Evolutionary conservation across 2,113 vertebrate genomes (phyloP).

Genomic region (Microcebus griseorufus): DNA sequence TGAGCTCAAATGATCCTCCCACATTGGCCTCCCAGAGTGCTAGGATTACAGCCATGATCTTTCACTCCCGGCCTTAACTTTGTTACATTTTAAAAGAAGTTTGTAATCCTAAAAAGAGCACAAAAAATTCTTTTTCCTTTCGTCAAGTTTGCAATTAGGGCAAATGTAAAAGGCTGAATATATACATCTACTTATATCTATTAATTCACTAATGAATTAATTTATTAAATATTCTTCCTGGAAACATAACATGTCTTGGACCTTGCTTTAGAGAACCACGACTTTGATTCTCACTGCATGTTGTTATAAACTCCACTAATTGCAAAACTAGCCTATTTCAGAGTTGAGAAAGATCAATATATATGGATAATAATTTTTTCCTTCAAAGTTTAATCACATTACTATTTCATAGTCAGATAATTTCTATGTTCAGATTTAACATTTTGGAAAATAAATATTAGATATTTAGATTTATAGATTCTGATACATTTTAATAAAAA

Average conservation of each 20-base stretch:
- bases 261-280: slow-evolving; percentile 62
- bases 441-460: slow-evolving; percentile 38
- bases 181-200: rapidly evolving
- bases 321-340: slow-evolving; percentile 27
- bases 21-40: no score
- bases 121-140: background rate
- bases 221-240: slow-evolving; percentile 19
- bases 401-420: slow-evolving; percentile 27
- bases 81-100: slow-evolving; percentile 39
- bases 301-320: slow-evolving; percentile 30
- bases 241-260: slow-evolving; percentile 2
- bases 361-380: background rate
- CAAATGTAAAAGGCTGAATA: background rate
- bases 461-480: slow-evolving; percentile 20
- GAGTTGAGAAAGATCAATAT: background rate
- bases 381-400: slow-evolving; percentile 41
- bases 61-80: background rate
- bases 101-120: slow-evolving; percentile 54
- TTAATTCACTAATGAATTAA: slow-evolving; percentile 53
- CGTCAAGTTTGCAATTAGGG: background rate
- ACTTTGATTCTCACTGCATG: slow-evolving; percentile 67
- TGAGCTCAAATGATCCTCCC: no score
- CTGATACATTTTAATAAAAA: slow-evolving; percentile 2
- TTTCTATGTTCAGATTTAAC: background rate
- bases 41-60: no score